Evolutionary conservation across 2,797 vertebrate genomes (phyloP).

Genomic region (Enteromius viviparus): DNA sequence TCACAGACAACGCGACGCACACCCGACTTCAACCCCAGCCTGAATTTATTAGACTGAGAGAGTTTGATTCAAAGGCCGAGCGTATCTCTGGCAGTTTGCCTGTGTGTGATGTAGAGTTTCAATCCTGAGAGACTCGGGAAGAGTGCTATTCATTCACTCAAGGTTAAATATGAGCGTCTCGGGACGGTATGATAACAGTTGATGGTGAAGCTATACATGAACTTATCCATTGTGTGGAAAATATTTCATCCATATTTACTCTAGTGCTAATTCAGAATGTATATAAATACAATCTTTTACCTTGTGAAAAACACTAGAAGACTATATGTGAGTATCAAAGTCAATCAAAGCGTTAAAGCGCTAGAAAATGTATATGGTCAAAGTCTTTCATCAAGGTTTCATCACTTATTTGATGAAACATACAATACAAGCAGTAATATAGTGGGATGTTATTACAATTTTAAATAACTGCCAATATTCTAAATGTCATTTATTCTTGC

Average conservation of each 20-base stretch:
- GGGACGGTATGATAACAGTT: neutral
- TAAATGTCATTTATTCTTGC: neutral
- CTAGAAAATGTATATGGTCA: neutral
- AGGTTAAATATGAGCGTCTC: conserved; percentile 31
- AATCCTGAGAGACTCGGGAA: neutral
- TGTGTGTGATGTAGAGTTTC: conserved; percentile 37
- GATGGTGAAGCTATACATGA: neutral
- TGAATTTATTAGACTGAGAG: conserved; percentile 25
- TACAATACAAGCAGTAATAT: neutral
- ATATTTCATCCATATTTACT: neutral
- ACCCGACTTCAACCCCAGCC: conserved; percentile 19
- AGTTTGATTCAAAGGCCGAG: conserved; percentile 13
- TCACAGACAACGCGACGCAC: conserved; percentile 16
- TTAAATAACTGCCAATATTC: neutral
- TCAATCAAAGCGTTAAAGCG: neutral
- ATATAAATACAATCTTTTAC: neutral
- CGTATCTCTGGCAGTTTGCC: conserved; percentile 19
- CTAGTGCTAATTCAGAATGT: neutral
- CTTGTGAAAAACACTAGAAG: neutral
- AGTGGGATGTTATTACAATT: neutral
- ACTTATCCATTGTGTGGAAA: neutral
- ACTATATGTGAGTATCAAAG: neutral
- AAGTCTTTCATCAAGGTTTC: neutral
- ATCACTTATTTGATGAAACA: neutral
- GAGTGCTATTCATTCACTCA: conserved; percentile 28